Percentiles rank a stretch among this genome's conserved stretches.
Conservation (phyloP, 2,113 vertebrate species). For the Callocephalon fimbriatum region DNA sequence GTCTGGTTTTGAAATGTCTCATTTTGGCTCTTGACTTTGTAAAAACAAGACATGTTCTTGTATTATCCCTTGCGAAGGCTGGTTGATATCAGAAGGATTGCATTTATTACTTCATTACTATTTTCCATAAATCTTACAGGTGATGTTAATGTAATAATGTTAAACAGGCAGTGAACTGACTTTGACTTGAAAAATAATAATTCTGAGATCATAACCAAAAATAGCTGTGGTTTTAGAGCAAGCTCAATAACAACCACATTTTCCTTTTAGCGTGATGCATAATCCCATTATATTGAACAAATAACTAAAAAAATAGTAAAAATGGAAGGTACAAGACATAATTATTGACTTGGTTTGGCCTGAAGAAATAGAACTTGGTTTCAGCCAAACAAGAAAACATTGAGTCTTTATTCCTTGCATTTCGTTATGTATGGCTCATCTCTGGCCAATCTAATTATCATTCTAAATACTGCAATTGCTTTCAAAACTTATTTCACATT, state of each 20-base stretch:
- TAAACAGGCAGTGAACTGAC: neutral
- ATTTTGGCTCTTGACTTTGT: neutral
- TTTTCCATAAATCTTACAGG: conserved; percentile 5
- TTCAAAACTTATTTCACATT: neutral
- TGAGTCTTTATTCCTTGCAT: conserved; percentile 26
- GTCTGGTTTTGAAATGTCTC: neutral
- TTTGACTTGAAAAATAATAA: neutral
- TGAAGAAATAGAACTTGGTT: neutral
- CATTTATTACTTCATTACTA: neutral
- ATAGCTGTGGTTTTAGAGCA: neutral
- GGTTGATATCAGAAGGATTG: neutral
- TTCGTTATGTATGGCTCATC: conserved; percentile 46
- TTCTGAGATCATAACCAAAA: conserved; percentile 17
- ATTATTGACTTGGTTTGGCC: neutral
- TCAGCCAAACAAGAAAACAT: conserved; percentile 38
- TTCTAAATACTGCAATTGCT: conserved; percentile 28
- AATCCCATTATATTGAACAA: conserved; percentile 10
- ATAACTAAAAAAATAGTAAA: neutral
- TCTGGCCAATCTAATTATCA: conserved; percentile 27
- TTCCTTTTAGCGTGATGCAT: neutral
- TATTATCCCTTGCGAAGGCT: neutral
- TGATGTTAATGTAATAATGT: neutral
- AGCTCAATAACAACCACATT: neutral
- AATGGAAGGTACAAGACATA: conserved; percentile 15
- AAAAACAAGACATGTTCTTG: neutral